phyloP scores from a whole-genome alignment of 2,113 vertebrate species.

The Noctilio leporinus region DNA sequence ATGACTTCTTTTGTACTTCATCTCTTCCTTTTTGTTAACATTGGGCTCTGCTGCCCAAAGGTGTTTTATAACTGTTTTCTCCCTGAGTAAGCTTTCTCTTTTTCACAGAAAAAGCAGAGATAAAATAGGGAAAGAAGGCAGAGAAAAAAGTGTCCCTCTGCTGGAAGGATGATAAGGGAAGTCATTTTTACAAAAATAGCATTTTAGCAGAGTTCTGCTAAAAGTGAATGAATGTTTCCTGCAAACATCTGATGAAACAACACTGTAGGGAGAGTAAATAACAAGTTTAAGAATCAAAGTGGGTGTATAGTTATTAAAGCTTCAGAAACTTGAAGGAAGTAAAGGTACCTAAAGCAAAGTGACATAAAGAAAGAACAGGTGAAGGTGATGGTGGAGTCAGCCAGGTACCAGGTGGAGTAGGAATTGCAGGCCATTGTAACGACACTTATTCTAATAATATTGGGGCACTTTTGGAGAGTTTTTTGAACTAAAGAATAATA shows the following conservation, averaged over 20 bases:
- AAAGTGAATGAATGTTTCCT: not conserved
- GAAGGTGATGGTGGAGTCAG: not conserved
- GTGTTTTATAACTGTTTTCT: not conserved
- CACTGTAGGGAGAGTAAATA: not conserved
- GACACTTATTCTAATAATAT: not conserved
- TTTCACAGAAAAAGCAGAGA: not conserved
- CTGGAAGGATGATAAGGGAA: not conserved
- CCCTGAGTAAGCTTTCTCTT: not conserved
- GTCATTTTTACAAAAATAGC: not conserved
- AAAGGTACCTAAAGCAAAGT: not conserved
- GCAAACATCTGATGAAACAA: not conserved
- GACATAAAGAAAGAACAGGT: not conserved
- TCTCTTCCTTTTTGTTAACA: not conserved
- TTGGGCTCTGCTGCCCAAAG: not conserved
- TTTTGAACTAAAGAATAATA: not conserved
- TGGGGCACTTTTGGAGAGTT: not conserved
- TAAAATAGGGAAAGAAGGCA: not conserved
- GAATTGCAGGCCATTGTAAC: not conserved
- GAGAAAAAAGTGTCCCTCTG: not conserved
- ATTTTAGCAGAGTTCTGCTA: not conserved
- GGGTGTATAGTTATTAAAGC: not conserved
- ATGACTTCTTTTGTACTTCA: not conserved
- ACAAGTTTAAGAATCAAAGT: not conserved
- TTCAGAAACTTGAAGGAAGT: not conserved
- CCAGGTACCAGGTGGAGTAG: not conserved